phyloP scores from a whole-genome alignment of 2,113 vertebrate species.

The Prochilodus magdalenae region DNA sequence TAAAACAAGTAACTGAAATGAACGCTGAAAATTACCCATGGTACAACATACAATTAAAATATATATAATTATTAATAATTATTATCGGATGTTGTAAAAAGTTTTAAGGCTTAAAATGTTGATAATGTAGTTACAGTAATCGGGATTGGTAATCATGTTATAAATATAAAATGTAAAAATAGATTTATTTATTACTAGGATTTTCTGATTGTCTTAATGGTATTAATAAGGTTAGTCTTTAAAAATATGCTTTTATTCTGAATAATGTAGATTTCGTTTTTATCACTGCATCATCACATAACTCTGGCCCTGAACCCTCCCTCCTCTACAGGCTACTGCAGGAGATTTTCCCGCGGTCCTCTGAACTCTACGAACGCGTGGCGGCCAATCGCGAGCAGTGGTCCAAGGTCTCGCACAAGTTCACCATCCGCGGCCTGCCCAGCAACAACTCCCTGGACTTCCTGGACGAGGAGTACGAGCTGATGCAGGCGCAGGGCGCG shows the following conservation, averaged over 20 bases:
- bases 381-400: slow-evolving; percentile 94
- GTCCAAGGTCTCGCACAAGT: slow-evolving; percentile 96
- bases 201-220: too few relatives aligned
- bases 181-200: too few relatives aligned
- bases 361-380: slow-evolving; percentile 90
- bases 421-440: slow-evolving; percentile 93
- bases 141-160: too few relatives aligned
- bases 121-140: too few relatives aligned
- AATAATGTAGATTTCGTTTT: background rate
- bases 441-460: slow-evolving; percentile 99
- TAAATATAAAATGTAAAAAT: too few relatives aligned
- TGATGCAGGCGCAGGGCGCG: slow-evolving; percentile 80
- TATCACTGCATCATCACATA: background rate
- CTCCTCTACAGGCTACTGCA: slow-evolving; percentile 86
- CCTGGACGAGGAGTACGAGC: slow-evolving; percentile 93
- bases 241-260: background rate
- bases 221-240: too few relatives aligned
- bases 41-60: too few relatives aligned
- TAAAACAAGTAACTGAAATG: too few relatives aligned
- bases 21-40: too few relatives aligned
- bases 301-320: rapidly evolving
- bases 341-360: slow-evolving; percentile 87
- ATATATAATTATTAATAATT: too few relatives aligned
- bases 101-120: too few relatives aligned
- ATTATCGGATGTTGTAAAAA: too few relatives aligned